A percentile compares a stretch with the other conserved stretches of the same genome.
phyloP scores from a whole-genome alignment of 2,113 vertebrate species.

The Eublepharis macularius region DNA sequence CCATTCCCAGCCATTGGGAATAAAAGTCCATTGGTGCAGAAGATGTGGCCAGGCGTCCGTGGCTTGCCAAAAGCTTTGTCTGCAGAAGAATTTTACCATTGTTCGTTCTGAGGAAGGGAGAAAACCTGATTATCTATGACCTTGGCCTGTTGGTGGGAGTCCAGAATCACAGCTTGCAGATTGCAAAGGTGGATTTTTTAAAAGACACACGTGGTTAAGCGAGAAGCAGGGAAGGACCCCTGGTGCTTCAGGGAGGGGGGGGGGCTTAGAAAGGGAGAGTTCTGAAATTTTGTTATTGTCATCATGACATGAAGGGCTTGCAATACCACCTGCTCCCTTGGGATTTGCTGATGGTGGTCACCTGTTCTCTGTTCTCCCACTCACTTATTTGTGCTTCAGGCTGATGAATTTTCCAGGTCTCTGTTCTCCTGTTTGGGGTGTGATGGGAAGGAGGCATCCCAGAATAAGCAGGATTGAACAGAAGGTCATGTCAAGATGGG shows the following conservation, averaged over 20 bases:
- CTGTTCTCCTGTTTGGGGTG: constrained; percentile 26
- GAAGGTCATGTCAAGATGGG: constrained; percentile 34
- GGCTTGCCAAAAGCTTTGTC: background rate
- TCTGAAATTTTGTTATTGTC: constrained; percentile 3
- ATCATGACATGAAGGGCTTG: background rate
- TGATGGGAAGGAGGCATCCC: background rate
- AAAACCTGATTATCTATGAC: constrained; percentile 26
- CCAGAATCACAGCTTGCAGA: background rate
- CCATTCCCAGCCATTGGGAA: background rate
- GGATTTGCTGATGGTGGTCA: constrained; percentile 22
- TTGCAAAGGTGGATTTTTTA: no score
- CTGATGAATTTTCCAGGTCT: constrained; percentile 36
- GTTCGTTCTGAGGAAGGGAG: background rate
- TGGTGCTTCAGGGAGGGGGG: background rate
- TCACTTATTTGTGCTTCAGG: constrained; percentile 21
- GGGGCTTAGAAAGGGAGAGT: background rate
- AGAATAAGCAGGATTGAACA: background rate
- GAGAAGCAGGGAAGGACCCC: background rate
- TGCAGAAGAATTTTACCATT: rapidly evolving
- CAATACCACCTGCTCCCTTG: constrained; percentile 33
- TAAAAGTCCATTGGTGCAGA: rapidly evolving
- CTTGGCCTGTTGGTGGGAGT: constrained; percentile 30
- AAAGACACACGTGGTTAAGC: background rate
- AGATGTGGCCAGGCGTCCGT: rapidly evolving
- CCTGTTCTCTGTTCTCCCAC: constrained; percentile 34